A percentile compares a stretch with the other conserved stretches of the same genome.
Conservation (phyloP, 2,113 vertebrate species). For the Myiagra hebetior region DNA sequence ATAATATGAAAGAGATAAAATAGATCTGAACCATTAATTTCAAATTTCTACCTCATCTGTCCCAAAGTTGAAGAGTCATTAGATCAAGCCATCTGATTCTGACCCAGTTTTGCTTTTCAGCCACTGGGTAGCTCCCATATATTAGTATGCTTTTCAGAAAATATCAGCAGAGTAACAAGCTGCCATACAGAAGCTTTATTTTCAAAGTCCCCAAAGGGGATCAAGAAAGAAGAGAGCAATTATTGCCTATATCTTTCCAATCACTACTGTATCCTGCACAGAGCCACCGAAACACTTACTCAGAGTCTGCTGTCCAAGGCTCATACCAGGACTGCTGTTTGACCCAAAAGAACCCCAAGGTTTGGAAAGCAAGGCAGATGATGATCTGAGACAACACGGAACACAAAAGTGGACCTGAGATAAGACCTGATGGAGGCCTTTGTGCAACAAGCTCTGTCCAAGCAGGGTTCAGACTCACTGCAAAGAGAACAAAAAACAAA, state of each 20-base stretch:
- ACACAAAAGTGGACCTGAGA: slow-evolving; percentile 89
- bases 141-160: background rate
- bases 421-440: slow-evolving; percentile 91
- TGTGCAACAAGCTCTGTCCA: slow-evolving; percentile 91
- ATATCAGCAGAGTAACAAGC: background rate
- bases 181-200: background rate
- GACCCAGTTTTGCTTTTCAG: background rate
- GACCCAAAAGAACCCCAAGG: slow-evolving; percentile 86
- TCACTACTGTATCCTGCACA: background rate
- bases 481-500: background rate
- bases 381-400: slow-evolving; percentile 94
- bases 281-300: slow-evolving; percentile 77
- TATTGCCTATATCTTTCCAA: background rate
- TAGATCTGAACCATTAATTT: background rate
- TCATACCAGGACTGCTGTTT: slow-evolving; percentile 86
- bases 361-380: slow-evolving; percentile 91
- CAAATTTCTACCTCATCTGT: background rate
- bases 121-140: background rate
- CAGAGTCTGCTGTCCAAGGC: slow-evolving; percentile 71
- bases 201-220: background rate
- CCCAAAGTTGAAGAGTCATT: background rate
- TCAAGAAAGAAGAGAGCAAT: background rate
- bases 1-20: background rate
- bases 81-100: background rate
- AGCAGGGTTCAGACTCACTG: slow-evolving; percentile 97